Base-by-base conservation (phyloP, 2,797 vertebrate species). In the Microchirus variegatus region DNA sequence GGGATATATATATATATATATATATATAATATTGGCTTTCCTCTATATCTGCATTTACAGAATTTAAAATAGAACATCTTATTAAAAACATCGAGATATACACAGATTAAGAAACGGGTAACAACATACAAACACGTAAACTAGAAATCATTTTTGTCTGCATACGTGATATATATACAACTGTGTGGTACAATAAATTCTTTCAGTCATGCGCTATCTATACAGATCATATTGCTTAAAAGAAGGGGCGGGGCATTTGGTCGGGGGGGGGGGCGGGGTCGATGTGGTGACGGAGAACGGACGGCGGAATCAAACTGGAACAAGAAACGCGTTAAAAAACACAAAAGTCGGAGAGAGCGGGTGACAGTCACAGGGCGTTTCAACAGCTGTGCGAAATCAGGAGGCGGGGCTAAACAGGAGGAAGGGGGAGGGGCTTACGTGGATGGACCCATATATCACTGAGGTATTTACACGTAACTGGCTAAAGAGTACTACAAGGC, bases 31-130 rank as follows among this genome's bases (percentile, higher is more conserved):
- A 93, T 92, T 91, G 90, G 88, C 92, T 93, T 90, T 93, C 90
- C 91, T 91, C 89, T 97, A 97, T 96, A 96, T 97, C 94, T 97
- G 95, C 94, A 98, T 99, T 95, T 98, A 98, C 95, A 98, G 98
- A 89, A 94, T 98, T 98, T 99, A 99, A 99, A 99, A 99, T 99
- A 98, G 96, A 98, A 97, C 96, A 98, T 99, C 96, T 97, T 97
- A 98, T 96, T 99, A 98, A 99, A 99, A 99, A 99, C 98, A 98
- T 96, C 95, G 84, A 99, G 96, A 95, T 98, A 97, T 99, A 96
- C 96, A 99, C 95, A 94, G 94, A 96, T 97, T 99, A 98, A 95
- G 97, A 99, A 99, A 99, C 93, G 75, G 93, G 95, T 96, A 93
- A 98, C 96, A 94, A 98, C 97, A 96, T 98, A 99, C 96, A 98